Conservation (phyloP, 2,888 invertebrate genomes). For the Drosophila fulvimacula region DNA sequence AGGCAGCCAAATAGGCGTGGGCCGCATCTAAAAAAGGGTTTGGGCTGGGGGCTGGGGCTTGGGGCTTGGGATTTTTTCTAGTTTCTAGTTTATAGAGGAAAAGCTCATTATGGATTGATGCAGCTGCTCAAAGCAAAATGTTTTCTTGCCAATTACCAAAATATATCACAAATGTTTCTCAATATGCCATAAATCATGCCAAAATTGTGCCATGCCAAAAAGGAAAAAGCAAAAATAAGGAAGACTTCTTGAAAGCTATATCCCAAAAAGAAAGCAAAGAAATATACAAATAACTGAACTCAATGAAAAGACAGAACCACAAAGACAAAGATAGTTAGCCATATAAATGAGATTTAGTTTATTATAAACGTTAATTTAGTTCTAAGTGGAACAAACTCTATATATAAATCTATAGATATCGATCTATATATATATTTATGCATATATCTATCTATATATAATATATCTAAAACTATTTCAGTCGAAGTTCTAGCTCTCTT, state of each 20-base stretch:
- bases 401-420: neutral
- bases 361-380: constrained; percentile 71
- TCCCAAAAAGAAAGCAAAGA: constrained; percentile 32
- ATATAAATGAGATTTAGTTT: constrained; percentile 61
- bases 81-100: constrained; percentile 30
- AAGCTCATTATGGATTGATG: constrained; percentile 60
- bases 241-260: constrained; percentile 38
- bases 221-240: constrained; percentile 30
- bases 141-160: constrained; percentile 42
- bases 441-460: neutral
- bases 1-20: constrained; percentile 50
- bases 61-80: constrained; percentile 11
- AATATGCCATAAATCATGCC: constrained; percentile 66
- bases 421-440: neutral
- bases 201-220: constrained; percentile 81
- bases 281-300: constrained; percentile 19
- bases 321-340: constrained; percentile 60
- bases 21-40: too few species aligned
- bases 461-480: constrained; percentile 18
- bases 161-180: constrained; percentile 14
- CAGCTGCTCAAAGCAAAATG: constrained; percentile 58
- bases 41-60: neutral
- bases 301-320: constrained; percentile 50
- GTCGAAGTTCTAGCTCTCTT: constrained; percentile 1
- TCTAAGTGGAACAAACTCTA: constrained; percentile 37